Conservation (phyloP, 2,113 vertebrate genomes). For the Crotophaga sulcirostris region DNA sequence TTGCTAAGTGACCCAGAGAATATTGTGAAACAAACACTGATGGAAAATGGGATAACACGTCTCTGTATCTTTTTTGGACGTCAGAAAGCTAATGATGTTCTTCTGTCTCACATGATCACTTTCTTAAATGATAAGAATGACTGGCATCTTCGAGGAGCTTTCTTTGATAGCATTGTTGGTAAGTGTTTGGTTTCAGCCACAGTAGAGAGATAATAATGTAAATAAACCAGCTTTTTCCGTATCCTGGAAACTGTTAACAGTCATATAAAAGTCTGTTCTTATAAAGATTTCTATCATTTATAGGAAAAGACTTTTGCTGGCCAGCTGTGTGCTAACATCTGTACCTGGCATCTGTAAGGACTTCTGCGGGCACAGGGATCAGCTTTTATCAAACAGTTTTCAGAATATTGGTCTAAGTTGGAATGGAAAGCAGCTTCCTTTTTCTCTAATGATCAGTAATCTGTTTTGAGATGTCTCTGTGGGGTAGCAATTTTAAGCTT, state of each 20-base stretch:
- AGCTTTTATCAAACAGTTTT: not conserved
- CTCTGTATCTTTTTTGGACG: constrained; percentile 97
- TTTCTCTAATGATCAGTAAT: not conserved
- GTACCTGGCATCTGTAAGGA: not conserved
- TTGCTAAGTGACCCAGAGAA: constrained; percentile 96
- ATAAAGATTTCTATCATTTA: not conserved
- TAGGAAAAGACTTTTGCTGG: not conserved
- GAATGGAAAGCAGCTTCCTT: not conserved
- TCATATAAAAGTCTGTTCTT: not conserved
- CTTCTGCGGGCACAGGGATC: not conserved
- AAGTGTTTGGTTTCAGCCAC: constrained; percentile 43
- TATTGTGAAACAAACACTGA: constrained; percentile 96
- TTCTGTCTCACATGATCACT: constrained; percentile 98
- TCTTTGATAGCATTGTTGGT: constrained; percentile 99
- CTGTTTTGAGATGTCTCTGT: not conserved
- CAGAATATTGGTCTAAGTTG: not conserved
- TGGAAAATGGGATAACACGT: constrained; percentile 98
- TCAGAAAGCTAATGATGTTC: constrained; percentile 97
- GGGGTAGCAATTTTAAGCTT: not conserved
- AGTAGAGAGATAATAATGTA: not conserved
- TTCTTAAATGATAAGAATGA: constrained; percentile 99
- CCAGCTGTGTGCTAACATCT: not conserved
- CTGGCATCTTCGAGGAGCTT: constrained; percentile 97
- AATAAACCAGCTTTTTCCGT: not conserved
- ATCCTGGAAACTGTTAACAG: not conserved